A percentile compares a stretch with the other conserved stretches of the same genome.
Evolutionary conservation across 2,888 invertebrate genomes (phyloP).

Genomic region (Tromatobia lineatoria): DNA sequence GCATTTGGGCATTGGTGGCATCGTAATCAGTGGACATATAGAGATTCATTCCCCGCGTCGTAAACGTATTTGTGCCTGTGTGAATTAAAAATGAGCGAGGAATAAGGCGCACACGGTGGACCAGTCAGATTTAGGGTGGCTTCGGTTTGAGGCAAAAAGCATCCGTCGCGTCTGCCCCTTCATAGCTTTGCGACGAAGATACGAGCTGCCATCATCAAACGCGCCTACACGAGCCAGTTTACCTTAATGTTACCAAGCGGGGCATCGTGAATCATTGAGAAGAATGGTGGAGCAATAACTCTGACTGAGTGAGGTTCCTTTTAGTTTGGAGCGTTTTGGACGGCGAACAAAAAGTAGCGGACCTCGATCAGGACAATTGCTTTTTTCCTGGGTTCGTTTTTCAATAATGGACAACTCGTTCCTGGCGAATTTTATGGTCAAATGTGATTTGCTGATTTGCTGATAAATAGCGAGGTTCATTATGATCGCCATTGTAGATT

Average conservation of each 20-base stretch:
- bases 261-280: slow-evolving; percentile 78
- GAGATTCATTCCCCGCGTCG: slow-evolving; percentile 40
- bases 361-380: slow-evolving; percentile 7
- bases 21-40: slow-evolving; percentile 45
- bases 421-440: neutral
- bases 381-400: neutral
- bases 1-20: slow-evolving; percentile 46
- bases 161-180: slow-evolving; percentile 69
- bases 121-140: slow-evolving; percentile 35
- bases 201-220: slow-evolving; percentile 79
- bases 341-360: slow-evolving; percentile 9
- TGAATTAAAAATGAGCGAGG: slow-evolving; percentile 84
- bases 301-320: slow-evolving; percentile 58
- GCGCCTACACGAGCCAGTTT: slow-evolving; percentile 67
- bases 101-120: slow-evolving; percentile 48
- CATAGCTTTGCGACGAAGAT: slow-evolving; percentile 74
- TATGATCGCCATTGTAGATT: no score
- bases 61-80: slow-evolving; percentile 78
- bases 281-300: slow-evolving; percentile 67
- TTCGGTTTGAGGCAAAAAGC: slow-evolving; percentile 47
- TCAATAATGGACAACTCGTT: neutral
- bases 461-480: no score
- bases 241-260: slow-evolving; percentile 77
- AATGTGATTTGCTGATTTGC: no score
- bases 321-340: slow-evolving; percentile 19